phyloP scores from a whole-genome alignment of 92 coral and sea anemone species.

The Umimayanthus kanabou region DNA sequence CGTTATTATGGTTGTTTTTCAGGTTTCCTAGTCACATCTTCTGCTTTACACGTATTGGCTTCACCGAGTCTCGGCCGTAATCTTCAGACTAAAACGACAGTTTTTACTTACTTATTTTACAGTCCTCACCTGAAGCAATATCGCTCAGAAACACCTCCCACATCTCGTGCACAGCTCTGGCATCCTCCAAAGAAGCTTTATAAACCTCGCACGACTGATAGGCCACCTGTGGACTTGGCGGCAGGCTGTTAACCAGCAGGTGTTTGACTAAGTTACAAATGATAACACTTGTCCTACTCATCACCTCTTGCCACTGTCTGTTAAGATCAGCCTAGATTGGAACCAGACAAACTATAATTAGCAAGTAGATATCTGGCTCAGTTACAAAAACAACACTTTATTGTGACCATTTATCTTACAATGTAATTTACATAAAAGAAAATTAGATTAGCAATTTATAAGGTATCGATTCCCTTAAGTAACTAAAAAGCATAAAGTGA shows the following conservation, averaged over 20 bases:
- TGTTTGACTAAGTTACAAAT: constrained; percentile 47
- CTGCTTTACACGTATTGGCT: no score
- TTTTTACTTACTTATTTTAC: neutral
- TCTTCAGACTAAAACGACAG: neutral
- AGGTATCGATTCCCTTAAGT: no score
- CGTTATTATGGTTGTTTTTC: neutral
- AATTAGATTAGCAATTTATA: no score
- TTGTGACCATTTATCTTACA: constrained; percentile 16
- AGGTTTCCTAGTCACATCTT: neutral
- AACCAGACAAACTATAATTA: neutral
- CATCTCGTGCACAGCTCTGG: constrained; percentile 36
- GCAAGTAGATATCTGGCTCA: constrained; percentile 24
- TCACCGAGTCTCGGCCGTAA: no score
- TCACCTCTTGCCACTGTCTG: constrained; percentile 72
- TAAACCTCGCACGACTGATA: neutral
- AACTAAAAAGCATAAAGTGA: constrained; percentile 47
- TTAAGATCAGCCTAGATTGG: constrained; percentile 65
- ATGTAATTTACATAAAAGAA: neutral
- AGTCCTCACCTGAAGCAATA: constrained; percentile 17
- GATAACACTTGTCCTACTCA: constrained; percentile 28
- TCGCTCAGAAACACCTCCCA: constrained; percentile 57
- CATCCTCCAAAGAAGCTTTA: neutral
- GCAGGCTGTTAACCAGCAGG: constrained; percentile 17
- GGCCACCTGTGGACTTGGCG: neutral
- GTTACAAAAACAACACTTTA: constrained; percentile 3